phyloP scores from a whole-genome alignment of 1,140 invertebrate species.

The Thrips palmi region DNA sequence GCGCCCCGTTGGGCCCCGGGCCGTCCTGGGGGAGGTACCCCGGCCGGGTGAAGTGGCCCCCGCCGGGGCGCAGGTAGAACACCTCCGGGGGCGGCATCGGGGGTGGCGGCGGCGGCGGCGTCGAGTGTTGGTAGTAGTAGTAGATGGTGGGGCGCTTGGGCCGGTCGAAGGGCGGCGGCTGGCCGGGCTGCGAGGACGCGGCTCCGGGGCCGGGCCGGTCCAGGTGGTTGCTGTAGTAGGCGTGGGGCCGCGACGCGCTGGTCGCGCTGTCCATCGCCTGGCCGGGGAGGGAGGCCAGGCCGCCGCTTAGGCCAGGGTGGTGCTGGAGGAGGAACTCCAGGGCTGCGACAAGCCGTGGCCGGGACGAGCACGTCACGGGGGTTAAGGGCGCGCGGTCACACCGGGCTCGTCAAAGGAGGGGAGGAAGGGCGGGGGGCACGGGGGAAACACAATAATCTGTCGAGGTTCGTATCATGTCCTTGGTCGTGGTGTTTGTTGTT shows the following conservation, averaged over 20 bases:
- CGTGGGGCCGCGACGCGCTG: too few species aligned
- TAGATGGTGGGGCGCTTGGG: too few species aligned
- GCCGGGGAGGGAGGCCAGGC: background rate
- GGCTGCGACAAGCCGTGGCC: constrained; percentile 5
- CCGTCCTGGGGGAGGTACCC: background rate
- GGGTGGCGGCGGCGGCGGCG: background rate
- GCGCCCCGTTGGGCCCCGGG: background rate
- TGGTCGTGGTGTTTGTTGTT: too few species aligned
- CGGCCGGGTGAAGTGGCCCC: background rate
- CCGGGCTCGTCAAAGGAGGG: background rate
- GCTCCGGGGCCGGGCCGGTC: too few species aligned
- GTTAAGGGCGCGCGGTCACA: background rate
- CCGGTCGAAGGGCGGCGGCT: background rate
- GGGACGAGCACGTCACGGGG: constrained; percentile 1
- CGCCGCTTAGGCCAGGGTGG: constrained; percentile 12
- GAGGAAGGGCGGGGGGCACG: constrained; percentile 5
- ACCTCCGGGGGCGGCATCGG: background rate
- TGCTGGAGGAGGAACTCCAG: background rate
- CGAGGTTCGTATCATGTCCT: constrained; percentile 3
- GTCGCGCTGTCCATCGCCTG: background rate
- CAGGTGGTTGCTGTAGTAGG: too few species aligned
- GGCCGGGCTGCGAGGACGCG: background rate
- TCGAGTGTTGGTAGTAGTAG: background rate
- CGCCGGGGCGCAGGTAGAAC: background rate
- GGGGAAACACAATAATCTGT: constrained; percentile 1